Evolutionary conservation across 2,888 invertebrate species (phyloP).

Genomic region (Trichogramma dendrolimi): DNA sequence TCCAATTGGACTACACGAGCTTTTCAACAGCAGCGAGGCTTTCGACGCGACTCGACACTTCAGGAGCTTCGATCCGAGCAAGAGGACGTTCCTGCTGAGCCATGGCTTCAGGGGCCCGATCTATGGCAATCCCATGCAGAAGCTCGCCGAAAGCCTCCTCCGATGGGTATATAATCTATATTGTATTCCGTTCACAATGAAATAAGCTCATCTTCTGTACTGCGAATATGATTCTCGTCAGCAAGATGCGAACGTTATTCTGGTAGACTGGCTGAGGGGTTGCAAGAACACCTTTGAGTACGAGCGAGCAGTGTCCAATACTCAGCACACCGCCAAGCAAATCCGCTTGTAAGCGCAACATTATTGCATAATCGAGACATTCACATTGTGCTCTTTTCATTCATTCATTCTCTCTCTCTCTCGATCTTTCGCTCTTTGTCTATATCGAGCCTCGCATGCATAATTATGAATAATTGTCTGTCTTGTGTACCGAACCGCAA

Average conservation of each 20-base stretch:
- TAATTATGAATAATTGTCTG: too few relatives aligned
- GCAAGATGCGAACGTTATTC: conserved; percentile 62
- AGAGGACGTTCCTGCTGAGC: conserved; percentile 59
- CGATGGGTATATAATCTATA: conserved; percentile 51
- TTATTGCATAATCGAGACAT: background rate
- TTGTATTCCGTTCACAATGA: too few relatives aligned
- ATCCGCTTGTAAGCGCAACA: conserved; percentile 10
- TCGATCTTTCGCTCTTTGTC: too few relatives aligned
- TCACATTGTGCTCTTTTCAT: background rate
- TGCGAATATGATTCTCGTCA: conserved; percentile 34
- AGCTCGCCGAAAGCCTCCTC: conserved; percentile 59
- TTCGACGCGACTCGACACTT: too few relatives aligned
- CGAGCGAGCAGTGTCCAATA: conserved; percentile 60
- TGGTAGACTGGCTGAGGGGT: conserved; percentile 64
- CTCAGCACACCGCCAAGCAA: conserved; percentile 52
- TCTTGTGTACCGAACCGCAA: too few relatives aligned
- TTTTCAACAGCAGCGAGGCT: background rate
- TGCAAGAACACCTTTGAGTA: conserved; percentile 59
- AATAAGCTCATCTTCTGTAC: background rate
- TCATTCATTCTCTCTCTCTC: too few relatives aligned
- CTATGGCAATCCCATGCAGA: conserved; percentile 57
- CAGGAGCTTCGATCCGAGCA: conserved; percentile 51
- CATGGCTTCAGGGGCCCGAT: conserved; percentile 64
- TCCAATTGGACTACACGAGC: too few relatives aligned
- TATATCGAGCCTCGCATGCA: too few relatives aligned